Base-by-base conservation (phyloP, 2,888 invertebrate species). In the Sinohyriopsis cumingii region DNA sequence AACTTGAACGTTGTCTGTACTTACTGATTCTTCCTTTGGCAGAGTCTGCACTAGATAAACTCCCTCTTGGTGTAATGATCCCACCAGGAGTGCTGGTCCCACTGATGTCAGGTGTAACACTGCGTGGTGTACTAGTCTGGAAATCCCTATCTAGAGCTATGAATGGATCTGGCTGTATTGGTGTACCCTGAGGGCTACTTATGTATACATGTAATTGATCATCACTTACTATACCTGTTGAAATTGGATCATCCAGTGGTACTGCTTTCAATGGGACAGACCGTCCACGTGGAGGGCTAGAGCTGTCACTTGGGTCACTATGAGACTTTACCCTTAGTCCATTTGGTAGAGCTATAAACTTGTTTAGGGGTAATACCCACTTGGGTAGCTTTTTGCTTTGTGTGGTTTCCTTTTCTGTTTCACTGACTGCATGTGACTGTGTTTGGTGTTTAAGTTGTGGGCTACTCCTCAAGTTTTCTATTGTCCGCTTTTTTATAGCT, bases 311-410 rank as follows among this genome's bases (percentile, higher is more conserved):
- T 33, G 65, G 64, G 24, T 61, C 61, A 55, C 76, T 72, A 54
- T 65, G 65, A 33, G 74, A 72, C 63, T 79, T 79, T 18, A 81
- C 77, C 72, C 72, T 74, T 28, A 81, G 69, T 62, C 80, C 81
- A 64, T 78, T 71, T 45, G 82, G 82, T 59, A 83, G 69, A 54
- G 84, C 81, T 62, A 82, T 84, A 57, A 82, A 82, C 66, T 84
- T 82, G 25, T 79, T 83, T 19, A 83, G 59, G 15, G 79, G 79
- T 62, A 82, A 83, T 33, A 72, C 71, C 53, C 75, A 73, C 28
- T 67, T 33, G 20, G 77, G 77, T 4, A 77, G 65, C 53, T 71
- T 60, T 53, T 75, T 73, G 19, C 61, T 65, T 6, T 62, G 59
- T 25, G 55, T n/a, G 45, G 22, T 68, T 22, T 55, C 66, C 24